Evolutionary conservation across 2,797 vertebrate species (phyloP), one percentile per base, ranked within the genome.

Genomic region (Sarcoramphus papa): DNA sequence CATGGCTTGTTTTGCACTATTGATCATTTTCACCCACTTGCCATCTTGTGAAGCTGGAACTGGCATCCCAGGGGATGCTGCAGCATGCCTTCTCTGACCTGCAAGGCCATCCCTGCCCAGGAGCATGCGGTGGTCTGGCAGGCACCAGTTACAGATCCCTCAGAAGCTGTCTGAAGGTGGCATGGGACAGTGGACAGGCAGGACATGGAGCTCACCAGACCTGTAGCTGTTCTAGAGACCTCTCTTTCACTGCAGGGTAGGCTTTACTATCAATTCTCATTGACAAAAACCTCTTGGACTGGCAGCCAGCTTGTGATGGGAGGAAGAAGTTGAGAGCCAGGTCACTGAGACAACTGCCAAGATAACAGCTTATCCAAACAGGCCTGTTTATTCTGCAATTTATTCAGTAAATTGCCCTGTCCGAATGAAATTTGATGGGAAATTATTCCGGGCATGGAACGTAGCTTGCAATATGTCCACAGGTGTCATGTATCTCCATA

Each of bases 341-440:
- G 27, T 53, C 70, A 12, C 24, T 21, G 31, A 50, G 83, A 43
- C 70, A 85, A 2, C 60, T 83, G 87, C 90, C 91, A 76, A 65
- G 95, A 69, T 30, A 91, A 77, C 23, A 30, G 43, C 60, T 93
- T 62, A 74, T 79, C 79, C 87, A 74, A 89, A 70, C 74, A 92
- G 31, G 30, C 79, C 85, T 83, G 64, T 89, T 91, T 93, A 54
- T 73, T 47, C 81, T 92, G 95, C 89, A 54, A 9, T 95, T 92
- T 63, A 25, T 48, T 62, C 59, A 8, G 9, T 5, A 33, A 91
- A 95, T 95, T 76, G 85, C 30, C 40, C 70, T 40, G 93, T 35
- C 75, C 6, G 4, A 57, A 23, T 31, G 84, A 31, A 56, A 59
- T 50, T 16, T 12, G 93, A 65, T 87, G 89, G 84, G 93, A 87